Conservation (phyloP, 1,140 invertebrate species). For the Ceratina calcarata region DNA sequence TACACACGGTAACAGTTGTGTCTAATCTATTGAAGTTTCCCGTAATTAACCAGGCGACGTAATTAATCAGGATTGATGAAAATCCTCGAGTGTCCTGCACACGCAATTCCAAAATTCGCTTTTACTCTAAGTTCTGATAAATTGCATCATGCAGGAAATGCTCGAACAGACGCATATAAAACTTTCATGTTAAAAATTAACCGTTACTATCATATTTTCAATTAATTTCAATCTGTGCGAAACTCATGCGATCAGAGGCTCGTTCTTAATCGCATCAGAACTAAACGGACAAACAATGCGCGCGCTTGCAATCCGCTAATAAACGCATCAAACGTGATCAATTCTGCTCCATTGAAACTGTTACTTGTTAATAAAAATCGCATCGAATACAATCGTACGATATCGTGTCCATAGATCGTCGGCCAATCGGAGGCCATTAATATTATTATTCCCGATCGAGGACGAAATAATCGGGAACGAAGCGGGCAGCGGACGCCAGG, state of each 20-base stretch:
- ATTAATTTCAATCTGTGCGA: too few species aligned
- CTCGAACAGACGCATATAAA: too few species aligned
- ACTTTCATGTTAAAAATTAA: too few species aligned
- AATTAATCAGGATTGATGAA: not conserved
- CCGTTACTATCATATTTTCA: too few species aligned
- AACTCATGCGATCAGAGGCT: too few species aligned
- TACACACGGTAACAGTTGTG: not conserved
- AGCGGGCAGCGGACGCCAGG: conserved; percentile 16
- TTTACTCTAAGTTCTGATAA: too few species aligned
- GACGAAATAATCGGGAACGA: conserved; percentile 38
- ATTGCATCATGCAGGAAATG: too few species aligned
- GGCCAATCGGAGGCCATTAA: conserved; percentile 35
- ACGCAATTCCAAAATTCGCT: too few species aligned
- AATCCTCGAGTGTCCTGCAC: not conserved
- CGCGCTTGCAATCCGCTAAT: not conserved
- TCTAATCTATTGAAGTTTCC: conserved; percentile 12
- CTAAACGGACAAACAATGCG: not conserved
- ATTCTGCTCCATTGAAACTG: not conserved
- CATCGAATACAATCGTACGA: not conserved
- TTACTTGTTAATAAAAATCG: not conserved
- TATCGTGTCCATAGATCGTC: not conserved
- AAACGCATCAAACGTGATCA: conserved; percentile 19
- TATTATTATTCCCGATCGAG: conserved; percentile 40
- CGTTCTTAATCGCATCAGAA: not conserved
- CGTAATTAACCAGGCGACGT: not conserved